Conservation (phyloP, 2,888 invertebrate genomes). For the Sclerodermus sp. region DNA sequence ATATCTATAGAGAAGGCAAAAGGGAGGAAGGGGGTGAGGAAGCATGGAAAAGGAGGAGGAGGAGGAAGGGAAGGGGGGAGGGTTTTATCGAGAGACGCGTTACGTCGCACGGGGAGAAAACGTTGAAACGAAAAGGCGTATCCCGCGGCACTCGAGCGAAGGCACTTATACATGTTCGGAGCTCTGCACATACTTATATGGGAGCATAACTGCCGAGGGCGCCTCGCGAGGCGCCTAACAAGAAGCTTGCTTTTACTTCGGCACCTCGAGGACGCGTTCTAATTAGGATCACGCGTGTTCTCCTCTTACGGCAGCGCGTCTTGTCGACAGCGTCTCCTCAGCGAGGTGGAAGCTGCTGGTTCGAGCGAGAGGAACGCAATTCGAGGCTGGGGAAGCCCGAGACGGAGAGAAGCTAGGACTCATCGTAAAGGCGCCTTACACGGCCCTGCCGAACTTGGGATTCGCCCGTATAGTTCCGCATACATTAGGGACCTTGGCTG, state of each 20-base stretch:
- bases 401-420: constrained; percentile 20
- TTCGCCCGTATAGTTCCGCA: constrained; percentile 52
- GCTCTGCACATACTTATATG: background rate
- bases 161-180: too few species aligned
- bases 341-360: constrained; percentile 6
- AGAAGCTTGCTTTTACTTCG: constrained; percentile 39
- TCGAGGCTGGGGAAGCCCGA: background rate
- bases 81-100: too few species aligned
- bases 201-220: constrained; percentile 13
- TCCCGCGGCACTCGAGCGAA: too few species aligned
- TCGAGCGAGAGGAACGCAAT: constrained; percentile 6
- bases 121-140: too few species aligned
- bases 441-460: constrained; percentile 49
- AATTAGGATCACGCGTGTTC: constrained; percentile 58
- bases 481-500: constrained; percentile 52
- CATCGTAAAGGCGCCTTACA: constrained; percentile 41
- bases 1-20: too few species aligned
- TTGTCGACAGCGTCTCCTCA: constrained; percentile 22
- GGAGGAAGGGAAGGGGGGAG: too few species aligned
- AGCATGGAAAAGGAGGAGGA: too few species aligned
- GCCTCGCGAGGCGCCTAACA: constrained; percentile 24
- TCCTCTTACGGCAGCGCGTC: constrained; percentile 29
- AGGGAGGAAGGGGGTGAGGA: too few species aligned
- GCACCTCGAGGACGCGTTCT: constrained; percentile 47
- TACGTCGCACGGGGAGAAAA: too few species aligned